Evolutionary conservation across 2,888 invertebrate species (phyloP), one percentile per base, ranked within the genome.

Genomic region (Trissolcus brochymenae): DNA sequence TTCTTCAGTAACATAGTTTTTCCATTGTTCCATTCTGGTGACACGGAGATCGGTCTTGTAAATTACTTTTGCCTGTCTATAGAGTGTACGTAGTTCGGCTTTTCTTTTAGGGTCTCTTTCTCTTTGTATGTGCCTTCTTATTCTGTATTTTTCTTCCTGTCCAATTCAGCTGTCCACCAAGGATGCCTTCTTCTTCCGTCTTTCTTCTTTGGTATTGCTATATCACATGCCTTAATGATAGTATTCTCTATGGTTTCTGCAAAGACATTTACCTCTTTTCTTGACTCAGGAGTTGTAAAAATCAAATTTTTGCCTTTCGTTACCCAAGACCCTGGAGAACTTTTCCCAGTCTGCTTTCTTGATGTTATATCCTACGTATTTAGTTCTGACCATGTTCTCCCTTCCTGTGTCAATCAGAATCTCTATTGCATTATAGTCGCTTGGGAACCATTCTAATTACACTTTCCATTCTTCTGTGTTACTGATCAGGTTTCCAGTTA

Each of bases 401-500:
- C n/a, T n/a, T n/a, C n/a, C n/a, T n/a, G n/a, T n/a, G n/a, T n/a
- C n/a, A n/a, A n/a, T n/a, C n/a, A n/a, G 16, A 0, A 76, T 60
- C 16, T 56, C 53, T 0, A 76, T 72, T 0, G 59, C 59, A 21
- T 72, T 67, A 43, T 77, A 73, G 29, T 77, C 77, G n/a, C 72
- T 68, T 0, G 68, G 62, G 0, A 62, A 49, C 59, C 59, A 67
- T 16, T 40, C 35, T 0, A 51, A 4, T 4, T 7, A 0, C 0
- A 61, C 43, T 14, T 56, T 29, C 74, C 74, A 74, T 6, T 6
- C n/a, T 9, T 1, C 6, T 7, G 59, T 21, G 7, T 56, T 25
- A 13, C n/a, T 16, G 0, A 65, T 14, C 6, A 65, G 40, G 49
- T 65, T 54, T 1, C 46, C 65, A n/a, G 64, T 71, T 0, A 29